phyloP scores from a whole-genome alignment of 1,140 invertebrate species.

The Halyomorpha halys region DNA sequence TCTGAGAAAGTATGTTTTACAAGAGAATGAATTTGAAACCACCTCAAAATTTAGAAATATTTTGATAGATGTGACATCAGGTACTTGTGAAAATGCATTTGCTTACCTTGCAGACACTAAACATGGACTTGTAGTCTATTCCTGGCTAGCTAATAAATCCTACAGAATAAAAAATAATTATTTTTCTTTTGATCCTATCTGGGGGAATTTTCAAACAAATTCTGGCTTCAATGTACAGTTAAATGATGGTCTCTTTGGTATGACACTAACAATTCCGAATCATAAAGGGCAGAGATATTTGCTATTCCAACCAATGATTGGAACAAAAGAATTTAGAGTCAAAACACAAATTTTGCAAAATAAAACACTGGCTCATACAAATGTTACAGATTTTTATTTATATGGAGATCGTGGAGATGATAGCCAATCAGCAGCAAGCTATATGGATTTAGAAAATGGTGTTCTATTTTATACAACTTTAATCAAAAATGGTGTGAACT shows the following conservation, averaged over 20 bases:
- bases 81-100: conserved; percentile 56
- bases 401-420: conserved; percentile 57
- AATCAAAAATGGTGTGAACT: conserved; percentile 61
- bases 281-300: conserved; percentile 53
- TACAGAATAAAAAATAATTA: conserved; percentile 65
- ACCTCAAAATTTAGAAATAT: conserved; percentile 44
- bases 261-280: conserved; percentile 47
- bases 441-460: conserved; percentile 55
- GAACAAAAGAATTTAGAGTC: conserved; percentile 54
- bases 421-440: conserved; percentile 59
- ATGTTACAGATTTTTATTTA: conserved; percentile 51
- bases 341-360: conserved; percentile 59
- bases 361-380: conserved; percentile 44
- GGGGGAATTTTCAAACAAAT: conserved; percentile 53
- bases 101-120: conserved; percentile 63
- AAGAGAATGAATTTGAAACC: conserved; percentile 48
- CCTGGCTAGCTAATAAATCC: conserved; percentile 55
- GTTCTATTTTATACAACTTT: conserved; percentile 63
- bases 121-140: conserved; percentile 62
- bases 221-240: conserved; percentile 49
- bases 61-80: conserved; percentile 53
- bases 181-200: conserved; percentile 67
- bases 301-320: conserved; percentile 65
- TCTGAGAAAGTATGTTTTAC: conserved; percentile 49
- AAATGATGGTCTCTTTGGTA: conserved; percentile 59